Conservation (phyloP, 2,113 vertebrate species). For the Oreocharis arfaki region DNA sequence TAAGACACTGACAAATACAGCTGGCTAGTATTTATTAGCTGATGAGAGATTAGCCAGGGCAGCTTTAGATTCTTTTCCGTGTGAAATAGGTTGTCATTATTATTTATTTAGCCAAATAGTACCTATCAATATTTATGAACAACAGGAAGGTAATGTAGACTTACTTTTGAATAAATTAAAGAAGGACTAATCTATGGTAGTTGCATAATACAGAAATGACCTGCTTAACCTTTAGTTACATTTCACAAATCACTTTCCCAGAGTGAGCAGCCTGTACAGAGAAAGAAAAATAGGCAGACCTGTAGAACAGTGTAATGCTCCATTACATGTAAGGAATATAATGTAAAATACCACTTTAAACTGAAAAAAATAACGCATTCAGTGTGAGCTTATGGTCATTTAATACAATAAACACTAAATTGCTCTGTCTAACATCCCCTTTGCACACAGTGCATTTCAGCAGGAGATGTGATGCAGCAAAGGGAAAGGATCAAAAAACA, state of each 20-base stretch:
- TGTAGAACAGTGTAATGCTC: not conserved
- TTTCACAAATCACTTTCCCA: not conserved
- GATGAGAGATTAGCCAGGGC: not conserved
- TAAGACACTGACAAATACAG: not conserved
- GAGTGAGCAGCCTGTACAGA: not conserved
- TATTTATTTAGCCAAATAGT: constrained; percentile 1
- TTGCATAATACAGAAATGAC: not conserved
- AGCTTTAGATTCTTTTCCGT: not conserved
- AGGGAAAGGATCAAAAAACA: not conserved
- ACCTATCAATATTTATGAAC: not conserved
- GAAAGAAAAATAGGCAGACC: not conserved
- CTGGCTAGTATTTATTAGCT: not conserved
- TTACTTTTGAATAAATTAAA: not conserved
- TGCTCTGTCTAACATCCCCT: not conserved
- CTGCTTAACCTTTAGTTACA: not conserved
- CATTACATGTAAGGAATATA: not conserved
- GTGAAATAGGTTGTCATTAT: not conserved
- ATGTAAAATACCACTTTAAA: not conserved
- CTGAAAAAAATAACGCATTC: not conserved
- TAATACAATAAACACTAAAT: not conserved
- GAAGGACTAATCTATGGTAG: not conserved
- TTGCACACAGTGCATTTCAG: not conserved
- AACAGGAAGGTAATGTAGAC: not conserved
- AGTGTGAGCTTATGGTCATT: not conserved
- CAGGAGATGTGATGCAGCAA: not conserved